These are phyloP conservation scores for pig (Sus scrofa) DNA, from an alignment of 2,113 vertebrate species.

Conservation along the genomic window DNA sequence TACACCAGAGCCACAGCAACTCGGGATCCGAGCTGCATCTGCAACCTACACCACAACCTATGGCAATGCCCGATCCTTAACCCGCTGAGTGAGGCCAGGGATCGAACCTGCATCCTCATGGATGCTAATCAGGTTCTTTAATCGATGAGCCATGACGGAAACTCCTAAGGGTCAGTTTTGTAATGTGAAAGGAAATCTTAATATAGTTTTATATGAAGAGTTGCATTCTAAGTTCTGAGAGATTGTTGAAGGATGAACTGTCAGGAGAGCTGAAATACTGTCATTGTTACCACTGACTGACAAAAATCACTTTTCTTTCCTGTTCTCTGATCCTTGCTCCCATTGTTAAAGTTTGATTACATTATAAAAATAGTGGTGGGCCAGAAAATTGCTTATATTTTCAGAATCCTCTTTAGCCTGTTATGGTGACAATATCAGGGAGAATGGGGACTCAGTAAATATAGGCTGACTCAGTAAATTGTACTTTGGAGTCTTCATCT, in stretches of 20 bases:
- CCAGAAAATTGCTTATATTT: background rate
- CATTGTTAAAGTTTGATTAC: background rate
- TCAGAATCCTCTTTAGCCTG: background rate
- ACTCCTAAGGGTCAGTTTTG: too few relatives aligned
- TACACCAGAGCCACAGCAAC: too few relatives aligned
- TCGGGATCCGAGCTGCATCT: too few relatives aligned
- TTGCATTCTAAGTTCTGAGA: background rate
- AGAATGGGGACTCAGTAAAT: background rate
- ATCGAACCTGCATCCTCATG: too few relatives aligned
- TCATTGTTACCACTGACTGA: background rate
- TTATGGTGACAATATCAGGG: background rate
- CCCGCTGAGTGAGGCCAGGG: too few relatives aligned
- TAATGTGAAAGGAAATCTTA: slow-evolving; percentile 5
- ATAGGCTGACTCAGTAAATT: background rate
- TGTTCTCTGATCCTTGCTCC: slow-evolving; percentile 2
- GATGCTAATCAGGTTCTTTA: too few relatives aligned
- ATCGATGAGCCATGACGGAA: too few relatives aligned
- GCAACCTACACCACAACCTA: too few relatives aligned
- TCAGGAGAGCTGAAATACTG: background rate
- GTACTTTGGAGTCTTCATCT: slow-evolving; percentile 1
- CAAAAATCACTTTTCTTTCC: background rate
- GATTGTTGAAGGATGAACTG: background rate
- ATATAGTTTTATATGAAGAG: slow-evolving; percentile 1
- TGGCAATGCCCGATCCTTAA: too few relatives aligned
- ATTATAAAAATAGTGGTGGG: background rate